phyloP scores from a whole-genome alignment of 2,113 vertebrate species.

The Ciconia maguari region DNA sequence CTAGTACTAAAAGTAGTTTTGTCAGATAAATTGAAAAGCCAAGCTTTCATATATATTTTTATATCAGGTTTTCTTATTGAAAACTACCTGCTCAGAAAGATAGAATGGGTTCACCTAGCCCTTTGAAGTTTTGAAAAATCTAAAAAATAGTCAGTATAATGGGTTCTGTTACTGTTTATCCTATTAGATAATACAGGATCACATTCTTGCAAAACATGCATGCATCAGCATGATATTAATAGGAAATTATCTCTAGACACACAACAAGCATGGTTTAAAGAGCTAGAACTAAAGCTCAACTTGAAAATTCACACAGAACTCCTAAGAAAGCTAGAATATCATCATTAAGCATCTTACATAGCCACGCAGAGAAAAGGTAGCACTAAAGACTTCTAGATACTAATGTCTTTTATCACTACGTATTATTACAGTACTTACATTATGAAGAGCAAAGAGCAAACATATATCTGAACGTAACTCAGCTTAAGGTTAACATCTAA shows the following conservation, averaged over 20 bases:
- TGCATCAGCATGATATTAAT: background rate
- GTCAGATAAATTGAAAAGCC: background rate
- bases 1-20: background rate
- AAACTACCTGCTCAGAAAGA: background rate
- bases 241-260: background rate
- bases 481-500: background rate
- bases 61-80: background rate
- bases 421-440: background rate
- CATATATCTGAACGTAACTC: background rate
- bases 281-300: background rate
- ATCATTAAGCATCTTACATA: background rate
- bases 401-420: background rate
- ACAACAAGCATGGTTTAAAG: background rate
- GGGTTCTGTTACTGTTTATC: background rate
- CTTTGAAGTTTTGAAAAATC: background rate
- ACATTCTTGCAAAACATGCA: background rate
- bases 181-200: background rate
- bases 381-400: background rate
- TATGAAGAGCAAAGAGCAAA: slow-evolving; percentile 23
- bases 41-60: background rate
- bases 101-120: background rate
- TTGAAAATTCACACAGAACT: background rate
- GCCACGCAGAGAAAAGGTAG: background rate
- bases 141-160: background rate
- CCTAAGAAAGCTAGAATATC: background rate